Conservation (phyloP, 2,888 invertebrate species). For the Microdon myrmicae region DNA sequence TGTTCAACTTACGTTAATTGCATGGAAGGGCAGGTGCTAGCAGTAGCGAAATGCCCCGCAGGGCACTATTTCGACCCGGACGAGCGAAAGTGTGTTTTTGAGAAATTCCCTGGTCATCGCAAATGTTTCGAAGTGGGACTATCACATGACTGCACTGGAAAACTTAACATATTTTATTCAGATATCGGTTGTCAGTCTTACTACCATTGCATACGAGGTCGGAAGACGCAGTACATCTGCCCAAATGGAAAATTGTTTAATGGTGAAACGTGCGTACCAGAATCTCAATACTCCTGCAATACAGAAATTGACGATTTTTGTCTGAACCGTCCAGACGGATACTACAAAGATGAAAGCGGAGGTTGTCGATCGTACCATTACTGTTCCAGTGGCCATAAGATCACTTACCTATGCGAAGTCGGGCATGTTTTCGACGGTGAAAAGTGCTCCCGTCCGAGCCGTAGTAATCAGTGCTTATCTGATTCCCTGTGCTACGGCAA, state of each 20-base stretch:
- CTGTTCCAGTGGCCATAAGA: constrained; percentile 70
- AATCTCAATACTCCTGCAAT: constrained; percentile 67
- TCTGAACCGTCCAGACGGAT: constrained; percentile 69
- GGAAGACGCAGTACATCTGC: constrained; percentile 69
- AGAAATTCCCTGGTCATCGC: constrained; percentile 53
- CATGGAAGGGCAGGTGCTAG: constrained; percentile 55
- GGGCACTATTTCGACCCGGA: constrained; percentile 61
- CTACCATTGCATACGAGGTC: constrained; percentile 71
- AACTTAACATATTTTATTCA: constrained; percentile 65
- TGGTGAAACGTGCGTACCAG: constrained; percentile 70
- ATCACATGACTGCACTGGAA: constrained; percentile 56
- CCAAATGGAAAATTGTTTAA: constrained; percentile 69
- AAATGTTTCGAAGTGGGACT: constrained; percentile 54
- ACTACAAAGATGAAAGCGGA: constrained; percentile 67
- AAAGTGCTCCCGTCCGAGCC: constrained; percentile 64
- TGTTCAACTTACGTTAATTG: constrained; percentile 63
- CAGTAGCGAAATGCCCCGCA: constrained; percentile 56
- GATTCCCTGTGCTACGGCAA: constrained; percentile 67
- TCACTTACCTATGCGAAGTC: constrained; percentile 70
- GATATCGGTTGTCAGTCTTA: constrained; percentile 69
- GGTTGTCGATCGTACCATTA: constrained; percentile 73
- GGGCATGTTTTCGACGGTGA: constrained; percentile 70
- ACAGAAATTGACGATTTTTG: constrained; percentile 67
- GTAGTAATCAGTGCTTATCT: constrained; percentile 45
- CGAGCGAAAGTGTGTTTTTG: constrained; percentile 54